Evolutionary conservation across 2,113 vertebrate species (phyloP).

Genomic region (Laticauda laticaudata): DNA sequence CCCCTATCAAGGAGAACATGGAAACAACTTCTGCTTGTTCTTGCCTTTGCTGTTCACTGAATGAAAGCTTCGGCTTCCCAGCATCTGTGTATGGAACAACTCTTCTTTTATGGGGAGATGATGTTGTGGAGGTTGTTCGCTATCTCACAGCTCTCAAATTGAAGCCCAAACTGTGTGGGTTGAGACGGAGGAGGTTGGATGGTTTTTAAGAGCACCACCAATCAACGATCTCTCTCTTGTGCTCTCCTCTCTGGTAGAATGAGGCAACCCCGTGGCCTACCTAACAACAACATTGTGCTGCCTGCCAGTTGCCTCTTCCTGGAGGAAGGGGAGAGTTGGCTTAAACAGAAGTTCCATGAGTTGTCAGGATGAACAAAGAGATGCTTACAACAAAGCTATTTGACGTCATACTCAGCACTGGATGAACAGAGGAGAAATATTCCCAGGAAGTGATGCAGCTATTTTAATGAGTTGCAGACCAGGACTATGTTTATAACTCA

Average conservation of each 20-base stretch:
- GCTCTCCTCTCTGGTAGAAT: background rate
- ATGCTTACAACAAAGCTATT: too few species aligned
- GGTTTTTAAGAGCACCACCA: background rate
- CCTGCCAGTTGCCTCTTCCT: too few species aligned
- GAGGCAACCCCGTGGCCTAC: background rate
- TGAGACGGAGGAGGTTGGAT: background rate
- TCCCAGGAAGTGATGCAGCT: background rate
- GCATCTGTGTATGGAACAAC: background rate
- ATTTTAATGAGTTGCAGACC: background rate
- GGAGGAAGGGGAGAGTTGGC: background rate
- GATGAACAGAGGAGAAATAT: background rate
- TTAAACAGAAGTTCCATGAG: background rate
- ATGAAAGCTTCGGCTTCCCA: background rate
- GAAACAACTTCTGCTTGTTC: background rate
- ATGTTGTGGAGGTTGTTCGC: background rate
- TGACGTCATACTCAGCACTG: background rate
- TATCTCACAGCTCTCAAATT: background rate
- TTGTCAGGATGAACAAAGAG: background rate
- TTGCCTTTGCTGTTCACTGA: background rate
- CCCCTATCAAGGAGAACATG: background rate
- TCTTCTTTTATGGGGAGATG: background rate
- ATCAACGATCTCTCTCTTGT: background rate
- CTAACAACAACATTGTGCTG: background rate
- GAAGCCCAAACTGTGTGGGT: background rate
- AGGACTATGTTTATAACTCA: background rate